Percentiles rank a stretch among this genome's conserved stretches.
phyloP scores from a whole-genome alignment of 2,113 vertebrate species.

The Eptesicus fuscus region DNA sequence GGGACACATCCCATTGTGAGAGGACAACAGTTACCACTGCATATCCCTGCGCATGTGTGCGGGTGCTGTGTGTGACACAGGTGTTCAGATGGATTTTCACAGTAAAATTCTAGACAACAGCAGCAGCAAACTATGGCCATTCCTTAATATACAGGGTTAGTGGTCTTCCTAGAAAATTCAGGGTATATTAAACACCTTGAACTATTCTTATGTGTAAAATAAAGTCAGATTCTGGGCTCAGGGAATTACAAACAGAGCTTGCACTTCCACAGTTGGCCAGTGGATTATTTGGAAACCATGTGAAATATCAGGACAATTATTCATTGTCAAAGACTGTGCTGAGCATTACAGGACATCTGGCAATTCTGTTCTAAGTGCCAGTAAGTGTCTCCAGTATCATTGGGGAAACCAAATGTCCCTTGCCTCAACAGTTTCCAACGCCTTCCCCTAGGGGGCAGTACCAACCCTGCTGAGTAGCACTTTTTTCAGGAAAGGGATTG shows the following conservation, averaged over 20 bases:
- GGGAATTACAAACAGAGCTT: neutral
- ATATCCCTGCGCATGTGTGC: neutral
- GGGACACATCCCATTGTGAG: neutral
- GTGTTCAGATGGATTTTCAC: neutral
- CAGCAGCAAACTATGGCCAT: neutral
- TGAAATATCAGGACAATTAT: neutral
- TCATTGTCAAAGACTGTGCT: neutral
- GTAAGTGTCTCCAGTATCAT: accelerated
- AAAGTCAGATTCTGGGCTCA: neutral
- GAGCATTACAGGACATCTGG: neutral
- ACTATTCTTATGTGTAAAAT: neutral
- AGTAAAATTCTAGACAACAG: neutral
- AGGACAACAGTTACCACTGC: neutral
- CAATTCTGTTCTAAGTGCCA: neutral
- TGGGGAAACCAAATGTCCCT: neutral
- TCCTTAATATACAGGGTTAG: neutral
- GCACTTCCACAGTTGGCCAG: neutral
- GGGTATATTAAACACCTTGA: neutral
- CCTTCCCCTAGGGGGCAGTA: neutral
- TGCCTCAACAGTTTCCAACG: neutral
- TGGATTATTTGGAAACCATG: neutral
- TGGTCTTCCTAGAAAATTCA: neutral
- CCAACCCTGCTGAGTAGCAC: neutral
- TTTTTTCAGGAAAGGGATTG: neutral
- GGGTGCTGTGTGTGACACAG: neutral